These are phyloP conservation scores for Eudyptes chrysolophus DNA, from an alignment of 2,113 vertebrate genomes.

Conservation along the genomic window DNA sequence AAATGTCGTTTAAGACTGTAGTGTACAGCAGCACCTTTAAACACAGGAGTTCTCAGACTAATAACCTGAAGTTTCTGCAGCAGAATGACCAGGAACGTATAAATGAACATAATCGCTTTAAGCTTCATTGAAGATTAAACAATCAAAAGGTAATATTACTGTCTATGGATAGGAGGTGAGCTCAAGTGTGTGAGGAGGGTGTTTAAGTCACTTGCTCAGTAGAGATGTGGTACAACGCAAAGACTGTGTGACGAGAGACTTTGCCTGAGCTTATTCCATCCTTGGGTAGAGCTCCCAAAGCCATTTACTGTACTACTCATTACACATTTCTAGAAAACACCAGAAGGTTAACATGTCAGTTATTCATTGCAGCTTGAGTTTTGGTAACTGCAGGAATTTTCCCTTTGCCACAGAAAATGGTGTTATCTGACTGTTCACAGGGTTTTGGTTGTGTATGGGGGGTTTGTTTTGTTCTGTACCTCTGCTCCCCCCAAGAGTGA, in stretches of 20 bases:
- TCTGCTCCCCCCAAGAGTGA: background rate
- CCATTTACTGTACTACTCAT: background rate
- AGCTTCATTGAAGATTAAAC: background rate
- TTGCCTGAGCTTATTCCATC: background rate
- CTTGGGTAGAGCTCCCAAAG: background rate
- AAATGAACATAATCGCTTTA: background rate
- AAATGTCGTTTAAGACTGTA: background rate
- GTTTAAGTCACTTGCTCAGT: background rate
- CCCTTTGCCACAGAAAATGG: background rate
- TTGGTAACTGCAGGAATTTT: background rate
- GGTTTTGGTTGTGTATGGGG: background rate
- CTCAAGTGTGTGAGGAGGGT: background rate
- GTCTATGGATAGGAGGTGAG: background rate
- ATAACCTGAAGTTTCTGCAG: background rate
- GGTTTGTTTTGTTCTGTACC: background rate
- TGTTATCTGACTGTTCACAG: background rate
- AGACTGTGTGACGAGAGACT: background rate
- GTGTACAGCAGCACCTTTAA: background rate
- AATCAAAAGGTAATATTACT: background rate
- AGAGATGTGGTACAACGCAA: background rate
- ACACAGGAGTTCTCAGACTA: background rate
- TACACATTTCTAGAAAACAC: background rate
- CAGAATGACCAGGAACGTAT: background rate
- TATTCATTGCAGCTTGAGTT: background rate
- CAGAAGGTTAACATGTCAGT: background rate